Evolutionary conservation across 2,113 vertebrate species (phyloP), one percentile per base, ranked within the genome.

Genomic region (Trichechus manatus): DNA sequence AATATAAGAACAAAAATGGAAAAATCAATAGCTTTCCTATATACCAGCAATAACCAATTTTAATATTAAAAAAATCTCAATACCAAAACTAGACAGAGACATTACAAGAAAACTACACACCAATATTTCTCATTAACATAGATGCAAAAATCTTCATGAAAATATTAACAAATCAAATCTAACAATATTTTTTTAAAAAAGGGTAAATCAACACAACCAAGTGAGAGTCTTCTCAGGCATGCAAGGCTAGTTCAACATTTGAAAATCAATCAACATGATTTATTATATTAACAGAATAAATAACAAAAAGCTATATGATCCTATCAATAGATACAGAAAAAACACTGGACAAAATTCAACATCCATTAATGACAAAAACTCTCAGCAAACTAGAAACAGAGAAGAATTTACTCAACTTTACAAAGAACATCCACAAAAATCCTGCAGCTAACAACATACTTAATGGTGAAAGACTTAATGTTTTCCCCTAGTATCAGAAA

Each of bases 111-210:
- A 86, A 78, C 23, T 27, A 63, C 3, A 79, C 13, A 36, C 10
- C 42, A 88, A 44, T 42, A 61, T 61, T 39, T 68, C 10, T 39
- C 39, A 77, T 70, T 50, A 79, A 83, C 39, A 53, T 13, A 53
- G 50, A 53, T 53, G 50, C 50, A 53, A 53, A 53, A 53, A 39
- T 39, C 13, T 13, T 53, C 50, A 8, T 53, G 3, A 83, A 88
- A 88, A 86, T 23, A 86, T 77, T 88, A 96, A 72, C n/a, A 64
- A 92, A 85, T 84, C 17, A 91, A 78, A 85, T 77, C 17, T 61
- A 93, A 63, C 14, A 53, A 80, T 36, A 44, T 29, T 44, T 64
- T 39, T 31, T 44, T 64, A 84, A 56, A 59, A 88, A 31, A 70
- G 80, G 72, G 68, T 4, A n/a, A 70, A 72, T 89, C 7, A 93